Evolutionary conservation across 2,113 vertebrate genomes (phyloP), one percentile per base, ranked within the genome.

Genomic region (Festucalex cinctus): DNA sequence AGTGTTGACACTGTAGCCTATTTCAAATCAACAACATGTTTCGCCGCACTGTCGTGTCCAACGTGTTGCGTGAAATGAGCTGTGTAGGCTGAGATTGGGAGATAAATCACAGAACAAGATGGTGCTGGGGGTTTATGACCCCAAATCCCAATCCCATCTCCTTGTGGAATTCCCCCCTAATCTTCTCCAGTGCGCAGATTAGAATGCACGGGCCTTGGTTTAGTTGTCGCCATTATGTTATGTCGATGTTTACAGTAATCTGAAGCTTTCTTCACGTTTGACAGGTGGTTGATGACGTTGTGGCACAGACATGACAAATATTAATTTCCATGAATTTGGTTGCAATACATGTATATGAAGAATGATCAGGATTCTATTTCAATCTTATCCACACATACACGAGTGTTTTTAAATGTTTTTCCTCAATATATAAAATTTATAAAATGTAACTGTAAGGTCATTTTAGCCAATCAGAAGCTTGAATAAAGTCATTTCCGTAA

Each of bases 121-220:
- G 85, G 80, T 81, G 77, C 7, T 37, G 64, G 57, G 86, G 76
- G 64, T 74, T 84, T 84, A 83, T 77, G 72, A 69, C 68, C 82
- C 83, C 66, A 70, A 86, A 43, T 22, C 66, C 75, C 80, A 85
- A 83, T 89, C 80, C 80, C 73, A 85, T 91, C 83, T 71, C 83
- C 77, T 83, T 74, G 79, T 88, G 88, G 85, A 90, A 90, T 88
- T 89, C 83, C 80, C 54, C n/a, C 68, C 76, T 90, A 90, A 91
- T 91, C 88, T 89, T 86, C 78, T 83, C 75, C 66, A 75, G 49
- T 75, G 74, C 54, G 49, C 78, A 84, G 86, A 90, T 85, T 83
- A 89, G 80, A 90, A 88, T 88, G 75, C 70, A 73, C 77, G 77
- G 76, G 63, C 35, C 65, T 78, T 78, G 71, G 83, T 85, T 88